Evolutionary conservation across 2,113 vertebrate genomes (phyloP).

Genomic region (Blennius ocellaris): DNA sequence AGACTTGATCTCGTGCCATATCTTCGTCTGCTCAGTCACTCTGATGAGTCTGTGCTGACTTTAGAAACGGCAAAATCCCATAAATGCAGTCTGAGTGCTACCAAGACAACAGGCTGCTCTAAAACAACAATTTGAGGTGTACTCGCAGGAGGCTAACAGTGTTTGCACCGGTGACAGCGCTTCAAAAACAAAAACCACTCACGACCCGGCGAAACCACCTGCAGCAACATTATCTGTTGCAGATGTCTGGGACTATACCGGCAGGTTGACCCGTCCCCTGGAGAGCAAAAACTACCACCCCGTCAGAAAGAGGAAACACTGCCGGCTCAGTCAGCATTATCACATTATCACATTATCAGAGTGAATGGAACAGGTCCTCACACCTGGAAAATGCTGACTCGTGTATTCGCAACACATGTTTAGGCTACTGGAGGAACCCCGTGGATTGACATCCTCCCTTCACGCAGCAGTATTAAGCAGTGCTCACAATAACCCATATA

Average conservation of each 20-base stretch:
- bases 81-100: background rate
- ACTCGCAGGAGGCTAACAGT: slow-evolving; percentile 4
- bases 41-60: background rate
- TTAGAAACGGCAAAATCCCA: background rate
- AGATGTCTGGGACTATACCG: slow-evolving; percentile 11
- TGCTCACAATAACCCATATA: no score
- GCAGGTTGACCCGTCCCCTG: background rate
- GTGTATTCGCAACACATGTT: background rate
- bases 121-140: background rate
- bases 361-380: background rate
- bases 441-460: background rate
- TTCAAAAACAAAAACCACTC: background rate
- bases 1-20: background rate
- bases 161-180: background rate
- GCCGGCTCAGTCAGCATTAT: slow-evolving; percentile 7
- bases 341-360: background rate
- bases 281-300: background rate
- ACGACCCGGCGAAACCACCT: slow-evolving; percentile 23
- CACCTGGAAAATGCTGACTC: slow-evolving; percentile 18
- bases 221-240: slow-evolving; percentile 15
- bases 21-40: background rate
- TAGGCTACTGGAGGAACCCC: background rate
- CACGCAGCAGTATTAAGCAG: background rate
- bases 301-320: background rate
- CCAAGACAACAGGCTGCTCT: background rate